Evolutionary conservation across 2,888 invertebrate genomes (phyloP), one percentile per base, ranked within the genome.

Genomic region (Tupiocoris notatus): DNA sequence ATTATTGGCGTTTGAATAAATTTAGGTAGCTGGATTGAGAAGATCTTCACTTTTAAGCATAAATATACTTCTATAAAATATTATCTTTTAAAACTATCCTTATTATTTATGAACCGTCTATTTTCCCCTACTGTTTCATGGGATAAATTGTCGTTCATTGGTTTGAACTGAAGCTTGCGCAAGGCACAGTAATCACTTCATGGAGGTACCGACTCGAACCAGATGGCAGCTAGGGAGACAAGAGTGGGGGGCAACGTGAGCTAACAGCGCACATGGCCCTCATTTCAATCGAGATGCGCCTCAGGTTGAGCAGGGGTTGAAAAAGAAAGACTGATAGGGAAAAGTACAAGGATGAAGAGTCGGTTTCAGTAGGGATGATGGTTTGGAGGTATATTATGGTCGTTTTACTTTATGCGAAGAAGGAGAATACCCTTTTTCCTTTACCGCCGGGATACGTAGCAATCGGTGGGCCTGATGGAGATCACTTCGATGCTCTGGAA

Each of bases 201-300:
- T n/a, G n/a, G n/a, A n/a, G n/a, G n/a, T n/a, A n/a, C n/a, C n/a
- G n/a, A 39, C 39, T 39, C 12, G 39, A 39, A 39, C 39, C 39
- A 39, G 39, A 39, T 39, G 39, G 39, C 39, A 39, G 39, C 6
- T 39, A 39, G 12, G 39, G 39, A 12, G 12, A 39, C 6, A 12
- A 39, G 39, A 39, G 39, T 39, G 39, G 39, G 39, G n/a, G 39
- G 39, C 39, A 39, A 39, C 39, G 39, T 39, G 39, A 39, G 39
- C 39, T 39, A 39, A 39, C 39, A 7, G 59, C 70, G 59, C 70
- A 70, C 70, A 70, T 70, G 70, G 70, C 70, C 70, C 59, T 67
- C 56, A 67, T 54, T 67, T 67, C 67, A 57, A 67, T 67, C 67
- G 67, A 66, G 39, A 66, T 39, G 39, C 12, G 39, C 39, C 39